phyloP scores from a whole-genome alignment of 2,888 invertebrate genomes.

The Drosophila infuscata region DNA sequence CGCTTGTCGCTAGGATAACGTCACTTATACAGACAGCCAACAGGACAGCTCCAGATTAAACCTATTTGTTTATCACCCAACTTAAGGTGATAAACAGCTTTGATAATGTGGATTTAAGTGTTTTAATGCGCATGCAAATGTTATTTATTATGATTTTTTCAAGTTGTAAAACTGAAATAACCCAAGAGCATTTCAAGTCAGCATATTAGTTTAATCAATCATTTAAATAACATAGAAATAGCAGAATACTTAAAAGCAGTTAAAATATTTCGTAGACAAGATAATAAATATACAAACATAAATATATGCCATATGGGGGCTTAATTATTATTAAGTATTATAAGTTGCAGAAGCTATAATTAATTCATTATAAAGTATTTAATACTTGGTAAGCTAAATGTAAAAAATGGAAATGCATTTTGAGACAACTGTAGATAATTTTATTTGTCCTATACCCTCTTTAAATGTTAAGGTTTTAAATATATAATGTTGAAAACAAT shows the following conservation, averaged over 20 bases:
- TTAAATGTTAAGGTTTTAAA: neutral
- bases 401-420: neutral
- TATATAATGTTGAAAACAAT: neutral
- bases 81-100: conserved; percentile 12
- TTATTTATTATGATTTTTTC: neutral
- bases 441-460: neutral
- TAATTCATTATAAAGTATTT: neutral
- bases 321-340: neutral
- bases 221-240: neutral
- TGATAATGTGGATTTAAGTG: conserved; percentile 5
- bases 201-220: neutral
- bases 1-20: conserved; percentile 64
- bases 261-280: neutral
- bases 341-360: neutral
- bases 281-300: neutral
- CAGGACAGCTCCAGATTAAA: conserved; percentile 23
- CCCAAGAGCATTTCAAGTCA: neutral
- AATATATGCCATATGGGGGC: neutral
- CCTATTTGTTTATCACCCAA: conserved; percentile 15
- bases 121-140: conserved; percentile 4
- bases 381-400: neutral
- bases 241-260: neutral
- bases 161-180: conserved; percentile 18
- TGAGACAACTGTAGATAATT: neutral
- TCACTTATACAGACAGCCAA: conserved; percentile 12